A percentile compares a stretch with the other conserved stretches of the same genome.
phyloP scores from a whole-genome alignment of 2,797 vertebrate species.

The Discoglossus pictus region DNA sequence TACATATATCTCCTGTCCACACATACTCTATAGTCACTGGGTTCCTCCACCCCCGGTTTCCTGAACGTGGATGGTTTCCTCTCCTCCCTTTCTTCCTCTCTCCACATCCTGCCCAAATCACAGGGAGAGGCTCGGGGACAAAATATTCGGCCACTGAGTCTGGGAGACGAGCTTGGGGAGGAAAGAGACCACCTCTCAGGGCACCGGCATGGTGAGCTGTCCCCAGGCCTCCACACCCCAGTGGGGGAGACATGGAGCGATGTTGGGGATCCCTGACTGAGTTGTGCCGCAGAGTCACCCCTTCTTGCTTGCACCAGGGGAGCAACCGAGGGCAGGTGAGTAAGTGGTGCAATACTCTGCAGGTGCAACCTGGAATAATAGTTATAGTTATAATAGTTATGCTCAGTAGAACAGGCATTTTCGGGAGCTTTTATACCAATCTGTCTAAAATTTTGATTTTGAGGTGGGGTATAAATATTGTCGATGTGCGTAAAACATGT shows the following conservation, averaged over 20 bases:
- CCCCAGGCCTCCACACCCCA: background rate
- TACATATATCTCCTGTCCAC: too few relatives aligned
- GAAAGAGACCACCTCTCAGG: background rate
- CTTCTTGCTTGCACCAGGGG: constrained; percentile 16
- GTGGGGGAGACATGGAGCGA: constrained; percentile 39
- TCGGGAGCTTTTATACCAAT: too few relatives aligned
- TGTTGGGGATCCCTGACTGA: constrained; percentile 28
- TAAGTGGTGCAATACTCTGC: background rate
- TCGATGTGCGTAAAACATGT: too few relatives aligned
- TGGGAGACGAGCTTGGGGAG: background rate
- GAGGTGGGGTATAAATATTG: too few relatives aligned
- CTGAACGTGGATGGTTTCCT: constrained; percentile 31
- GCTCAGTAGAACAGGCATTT: too few relatives aligned
- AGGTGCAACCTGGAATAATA: too few relatives aligned
- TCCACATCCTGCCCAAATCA: constrained; percentile 33
- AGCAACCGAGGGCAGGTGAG: constrained; percentile 9
- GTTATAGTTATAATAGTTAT: too few relatives aligned
- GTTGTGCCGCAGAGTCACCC: constrained; percentile 23
- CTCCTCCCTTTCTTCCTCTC: constrained; percentile 45
- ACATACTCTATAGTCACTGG: constrained; percentile 1
- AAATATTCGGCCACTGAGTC: background rate
- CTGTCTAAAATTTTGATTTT: too few relatives aligned
- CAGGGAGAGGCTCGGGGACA: constrained; percentile 1
- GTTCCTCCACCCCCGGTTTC: constrained; percentile 36
- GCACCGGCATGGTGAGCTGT: constrained; percentile 24